phyloP scores from a whole-genome alignment of 1,140 invertebrate genomes.

The Hylaeus volcanicus region DNA sequence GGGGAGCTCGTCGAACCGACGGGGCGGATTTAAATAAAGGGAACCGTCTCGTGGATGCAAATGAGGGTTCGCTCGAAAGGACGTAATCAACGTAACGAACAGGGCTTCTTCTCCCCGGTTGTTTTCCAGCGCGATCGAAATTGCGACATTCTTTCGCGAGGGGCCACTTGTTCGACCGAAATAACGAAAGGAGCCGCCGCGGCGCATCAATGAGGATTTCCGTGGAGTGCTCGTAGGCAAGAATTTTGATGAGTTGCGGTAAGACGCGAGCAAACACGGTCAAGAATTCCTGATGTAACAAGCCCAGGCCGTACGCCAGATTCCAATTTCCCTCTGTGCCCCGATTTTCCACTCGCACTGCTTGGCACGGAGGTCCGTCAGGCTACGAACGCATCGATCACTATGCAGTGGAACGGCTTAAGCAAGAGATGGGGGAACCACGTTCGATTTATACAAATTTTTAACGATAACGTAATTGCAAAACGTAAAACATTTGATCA shows the following conservation, averaged over 20 bases:
- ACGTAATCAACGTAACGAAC: conserved; percentile 45
- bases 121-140: conserved; percentile 41
- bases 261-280: conserved; percentile 14
- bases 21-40: conserved; percentile 42
- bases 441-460: too few relatives aligned
- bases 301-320: neutral
- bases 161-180: neutral
- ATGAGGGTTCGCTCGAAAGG: conserved; percentile 43
- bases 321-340: neutral
- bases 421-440: too few relatives aligned
- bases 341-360: neutral
- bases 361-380: too few relatives aligned
- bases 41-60: conserved; percentile 45
- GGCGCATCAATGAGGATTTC: conserved; percentile 4
- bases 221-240: neutral
- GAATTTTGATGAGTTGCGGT: conserved; percentile 11
- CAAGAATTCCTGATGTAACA: conserved; percentile 19
- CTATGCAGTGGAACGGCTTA: too few relatives aligned
- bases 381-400: too few relatives aligned
- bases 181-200: neutral
- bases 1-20: conserved; percentile 11
- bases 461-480: too few relatives aligned
- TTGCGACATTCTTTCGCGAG: conserved; percentile 27
- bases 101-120: conserved; percentile 13
- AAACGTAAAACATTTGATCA: too few relatives aligned